These are phyloP conservation scores for Shinisaurus crocodilurus DNA, from an alignment of 2,113 vertebrate species.

Conservation along the genomic window DNA sequence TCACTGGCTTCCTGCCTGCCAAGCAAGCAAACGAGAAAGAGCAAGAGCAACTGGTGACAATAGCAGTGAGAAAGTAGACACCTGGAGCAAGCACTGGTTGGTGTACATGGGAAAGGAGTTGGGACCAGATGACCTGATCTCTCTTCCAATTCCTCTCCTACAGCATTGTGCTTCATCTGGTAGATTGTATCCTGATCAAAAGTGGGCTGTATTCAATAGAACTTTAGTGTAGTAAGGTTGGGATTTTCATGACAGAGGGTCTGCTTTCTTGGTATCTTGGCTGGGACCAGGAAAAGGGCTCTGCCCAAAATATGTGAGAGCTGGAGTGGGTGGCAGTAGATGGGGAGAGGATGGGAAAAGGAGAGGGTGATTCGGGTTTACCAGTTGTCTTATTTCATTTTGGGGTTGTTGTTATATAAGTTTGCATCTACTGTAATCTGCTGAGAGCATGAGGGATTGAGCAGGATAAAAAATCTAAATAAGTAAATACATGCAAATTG, in stretches of 20 bases:
- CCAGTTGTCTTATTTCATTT: not conserved
- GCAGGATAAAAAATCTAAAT: not conserved
- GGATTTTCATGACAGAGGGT: not conserved
- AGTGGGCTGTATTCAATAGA: not conserved
- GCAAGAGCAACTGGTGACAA: too few relatives aligned
- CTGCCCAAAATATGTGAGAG: not conserved
- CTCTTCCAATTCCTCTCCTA: not conserved
- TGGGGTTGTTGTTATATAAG: not conserved
- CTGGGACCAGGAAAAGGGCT: not conserved
- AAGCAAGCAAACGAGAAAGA: too few relatives aligned
- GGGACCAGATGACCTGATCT: not conserved
- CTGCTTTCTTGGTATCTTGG: not conserved
- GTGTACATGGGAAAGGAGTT: not conserved
- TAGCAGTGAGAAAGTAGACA: too few relatives aligned
- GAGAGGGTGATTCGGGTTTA: not conserved
- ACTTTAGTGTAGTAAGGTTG: not conserved
- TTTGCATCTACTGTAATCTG: not conserved
- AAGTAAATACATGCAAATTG: not conserved
- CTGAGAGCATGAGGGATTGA: not conserved
- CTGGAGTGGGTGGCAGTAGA: not conserved
- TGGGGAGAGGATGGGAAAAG: not conserved
- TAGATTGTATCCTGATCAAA: not conserved
- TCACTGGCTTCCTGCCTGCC: too few relatives aligned
- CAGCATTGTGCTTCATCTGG: not conserved
- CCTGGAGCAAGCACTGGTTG: too few relatives aligned